Evolutionary conservation across 2,113 vertebrate genomes (phyloP).

Genomic region (Podarcis muralis): DNA sequence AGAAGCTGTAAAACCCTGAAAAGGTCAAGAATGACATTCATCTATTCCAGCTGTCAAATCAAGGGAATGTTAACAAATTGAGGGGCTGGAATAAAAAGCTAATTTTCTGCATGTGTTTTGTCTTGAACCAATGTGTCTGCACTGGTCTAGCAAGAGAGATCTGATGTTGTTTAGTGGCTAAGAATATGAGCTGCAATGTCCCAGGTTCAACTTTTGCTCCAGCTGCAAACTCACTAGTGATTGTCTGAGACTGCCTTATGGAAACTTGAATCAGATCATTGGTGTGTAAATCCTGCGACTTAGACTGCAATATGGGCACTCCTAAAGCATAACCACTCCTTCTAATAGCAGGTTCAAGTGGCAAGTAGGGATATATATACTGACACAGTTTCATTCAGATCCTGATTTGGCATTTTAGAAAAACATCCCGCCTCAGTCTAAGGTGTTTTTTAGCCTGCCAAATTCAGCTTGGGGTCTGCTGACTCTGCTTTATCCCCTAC

Average conservation of each 20-base stretch:
- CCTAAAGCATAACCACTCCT: not conserved
- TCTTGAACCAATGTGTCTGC: constrained; percentile 31
- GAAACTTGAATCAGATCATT: not conserved
- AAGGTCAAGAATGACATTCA: constrained; percentile 72
- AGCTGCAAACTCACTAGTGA: not conserved
- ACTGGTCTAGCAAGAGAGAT: not conserved
- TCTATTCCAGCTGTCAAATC: constrained; percentile 65
- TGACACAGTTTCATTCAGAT: too few species aligned
- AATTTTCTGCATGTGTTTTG: constrained; percentile 56
- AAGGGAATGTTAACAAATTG: constrained; percentile 57
- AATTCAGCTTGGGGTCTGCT: too few species aligned
- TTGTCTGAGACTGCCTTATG: not conserved
- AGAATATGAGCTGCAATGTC: not conserved
- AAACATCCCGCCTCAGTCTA: too few species aligned
- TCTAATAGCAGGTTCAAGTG: not conserved
- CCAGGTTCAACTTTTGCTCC: not conserved
- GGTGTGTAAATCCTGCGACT: not conserved
- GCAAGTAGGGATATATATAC: too few species aligned
- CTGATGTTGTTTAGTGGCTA: not conserved
- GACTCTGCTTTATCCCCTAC: too few species aligned
- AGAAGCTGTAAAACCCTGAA: constrained; percentile 66
- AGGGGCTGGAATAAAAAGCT: constrained; percentile 43
- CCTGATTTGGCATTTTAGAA: too few species aligned
- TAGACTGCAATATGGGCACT: not conserved
- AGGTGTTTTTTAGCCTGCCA: too few species aligned